Base-by-base conservation (phyloP, 2,888 invertebrate species). In the Tiliacea citrago region DNA sequence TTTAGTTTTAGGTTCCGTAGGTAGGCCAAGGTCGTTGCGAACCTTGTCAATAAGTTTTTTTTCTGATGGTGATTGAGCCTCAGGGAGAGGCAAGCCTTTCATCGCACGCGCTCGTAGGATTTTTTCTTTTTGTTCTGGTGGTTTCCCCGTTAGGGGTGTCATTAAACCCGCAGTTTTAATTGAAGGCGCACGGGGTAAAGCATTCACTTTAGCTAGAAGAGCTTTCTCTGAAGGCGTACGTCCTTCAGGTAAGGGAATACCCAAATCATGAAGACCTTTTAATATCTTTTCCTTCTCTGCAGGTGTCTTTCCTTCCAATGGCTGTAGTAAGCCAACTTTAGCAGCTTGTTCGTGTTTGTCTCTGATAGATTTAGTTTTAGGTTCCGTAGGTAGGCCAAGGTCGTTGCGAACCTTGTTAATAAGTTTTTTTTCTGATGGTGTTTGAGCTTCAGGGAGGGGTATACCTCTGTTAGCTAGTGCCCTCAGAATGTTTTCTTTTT, bases 261-360 rank as follows among this genome's bases (percentile, higher is more conserved):
- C 91, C 12, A 77, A 49, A 9, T 79, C 80, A 42, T 55, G 55
- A 6, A 67, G 53, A 0, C 39, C 69, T 6, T 74, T 24, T 1
- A 79, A 47, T 39, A 55, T 58, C 0, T 87, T 89, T 83, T 90
- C 91, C 82, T 92, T 90, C 65, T 90, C 84, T 35, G 71, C 79
- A 29, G 79, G 71, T 2, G 88, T 75, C 73, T 91, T 90, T 0
- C 91, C 91, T 79, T 89, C 88, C 13, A 92, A 42, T 21, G 76
- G 72, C 7, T 58, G 29, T 1, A 79, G 8, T 10, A 79, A 16
- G 3, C 86, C 90, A n/a, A 84, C 88, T n/a, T 79, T 47, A 8
- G 81, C 77, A 0, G 89, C 90, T 84, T 86, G 82, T 4, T 77
- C 72, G 39, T 79, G 85, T 75, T 83, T 88, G 69, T 66, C 89